Base-by-base conservation (phyloP, 2,797 vertebrate genomes). In the Typhlichthys eigenmanni region DNA sequence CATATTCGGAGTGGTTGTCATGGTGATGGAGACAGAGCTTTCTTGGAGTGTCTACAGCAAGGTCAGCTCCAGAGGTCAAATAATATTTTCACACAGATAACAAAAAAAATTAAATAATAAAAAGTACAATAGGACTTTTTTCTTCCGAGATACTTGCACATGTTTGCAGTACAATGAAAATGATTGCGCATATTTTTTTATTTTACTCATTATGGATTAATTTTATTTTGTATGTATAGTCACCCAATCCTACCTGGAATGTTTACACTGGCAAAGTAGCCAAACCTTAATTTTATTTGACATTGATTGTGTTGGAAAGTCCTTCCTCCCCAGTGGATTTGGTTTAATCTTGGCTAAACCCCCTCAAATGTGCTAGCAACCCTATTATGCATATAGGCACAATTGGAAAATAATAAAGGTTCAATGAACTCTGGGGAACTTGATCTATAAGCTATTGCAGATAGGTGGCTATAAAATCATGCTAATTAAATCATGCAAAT, bases 21-120 rank as follows among this genome's bases (percentile, higher is more conserved):
- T 96, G 95, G 95, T 96, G 90, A 95, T 92, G 89, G 95, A 96
- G 92, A 96, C 95, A 0, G 95, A 96, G 88, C 94, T 96, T n/a
- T 96, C 95, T 80, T 96, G 95, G 95, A 95, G 95, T 48, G 83
- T 96, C 76, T 97, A 96, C 92, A 95, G 93, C 90, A 97, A 97
- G 95, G 95, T 96, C 90, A 91, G 87, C 57, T 6, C 24, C 29
- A 13, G 32, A 13, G 38, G 14, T 55, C 34, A 14, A 46, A 32
- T 17, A 12, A 11, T 9, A 5, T 14, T 13, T 50, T 57, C 19
- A 60, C 24, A 48, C 32, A 57, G 16, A 24, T 10, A 34, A 32
- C 45, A 38, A 13, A 14, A 34, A 14, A 12, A 24, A 17, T 17
- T 17, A 17, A 17, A 17, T 19, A 19, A 17, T 17, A 17, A 17